Conservation (phyloP, 2,888 invertebrate species). For the Drosophila mercatorum region DNA sequence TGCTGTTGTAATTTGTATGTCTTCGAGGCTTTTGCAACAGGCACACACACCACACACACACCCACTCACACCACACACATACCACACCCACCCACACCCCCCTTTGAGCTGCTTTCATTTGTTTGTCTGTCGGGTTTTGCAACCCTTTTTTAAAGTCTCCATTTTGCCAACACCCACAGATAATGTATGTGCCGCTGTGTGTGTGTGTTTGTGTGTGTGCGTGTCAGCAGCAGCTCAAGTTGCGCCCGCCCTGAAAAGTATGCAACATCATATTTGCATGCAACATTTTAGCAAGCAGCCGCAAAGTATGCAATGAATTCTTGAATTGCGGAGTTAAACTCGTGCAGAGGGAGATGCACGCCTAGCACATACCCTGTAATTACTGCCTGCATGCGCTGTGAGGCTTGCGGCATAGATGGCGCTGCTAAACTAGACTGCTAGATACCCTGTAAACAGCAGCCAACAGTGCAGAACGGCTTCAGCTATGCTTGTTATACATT, state of each 20-base stretch:
- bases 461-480: too few species aligned
- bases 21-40: conserved; percentile 41
- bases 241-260: conserved; percentile 26
- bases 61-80: background rate
- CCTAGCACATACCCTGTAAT: background rate
- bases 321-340: too few species aligned
- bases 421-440: background rate
- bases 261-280: conserved; percentile 16
- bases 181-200: background rate
- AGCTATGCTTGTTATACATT: too few species aligned
- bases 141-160: conserved; percentile 36
- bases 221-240: conserved; percentile 22
- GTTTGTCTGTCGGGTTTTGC: conserved; percentile 32
- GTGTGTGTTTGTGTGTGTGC: background rate
- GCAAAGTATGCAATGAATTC: conserved; percentile 40
- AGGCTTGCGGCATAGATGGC: too few species aligned
- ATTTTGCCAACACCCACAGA: conserved; percentile 13
- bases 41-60: background rate
- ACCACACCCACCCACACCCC: background rate
- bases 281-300: conserved; percentile 17
- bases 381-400: background rate
- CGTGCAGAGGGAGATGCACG: too few species aligned
- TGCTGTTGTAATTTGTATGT: conserved; percentile 53
- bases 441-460: too few species aligned
- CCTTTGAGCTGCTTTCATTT: background rate